A percentile compares a stretch with the other conserved stretches of the same genome.
phyloP scores from a whole-genome alignment of 1,140 invertebrate genomes.

The Ceratosolen solmsi region DNA sequence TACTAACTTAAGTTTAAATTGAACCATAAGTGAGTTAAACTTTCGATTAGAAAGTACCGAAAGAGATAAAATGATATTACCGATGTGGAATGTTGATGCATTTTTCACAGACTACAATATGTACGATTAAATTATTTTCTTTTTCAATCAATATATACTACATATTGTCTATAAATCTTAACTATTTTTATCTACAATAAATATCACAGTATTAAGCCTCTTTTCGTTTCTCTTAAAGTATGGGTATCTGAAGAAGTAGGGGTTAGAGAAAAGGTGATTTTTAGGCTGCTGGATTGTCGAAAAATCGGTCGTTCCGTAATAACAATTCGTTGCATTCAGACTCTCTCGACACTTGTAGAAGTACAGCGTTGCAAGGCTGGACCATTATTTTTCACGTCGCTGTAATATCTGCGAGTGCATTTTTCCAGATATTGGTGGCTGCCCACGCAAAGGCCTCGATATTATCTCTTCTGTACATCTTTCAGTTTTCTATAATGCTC shows the following conservation, averaged over 20 bases:
- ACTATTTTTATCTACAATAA: no score
- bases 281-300: slow-evolving; percentile 8
- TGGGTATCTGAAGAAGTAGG: no score
- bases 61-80: background rate
- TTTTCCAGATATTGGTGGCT: slow-evolving; percentile 61
- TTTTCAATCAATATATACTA: no score
- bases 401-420: slow-evolving; percentile 66
- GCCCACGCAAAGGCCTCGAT: slow-evolving; percentile 52
- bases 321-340: slow-evolving; percentile 65
- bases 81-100: background rate
- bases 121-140: no score
- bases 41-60: background rate
- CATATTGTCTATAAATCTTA: no score
- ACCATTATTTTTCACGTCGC: slow-evolving; percentile 63
- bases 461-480: slow-evolving; percentile 2
- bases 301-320: slow-evolving; percentile 67
- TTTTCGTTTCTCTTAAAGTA: no score
- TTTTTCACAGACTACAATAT: background rate
- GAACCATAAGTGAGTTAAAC: background rate
- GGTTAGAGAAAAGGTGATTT: background rate
- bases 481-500: background rate
- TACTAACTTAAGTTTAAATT: background rate
- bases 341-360: slow-evolving; percentile 9
- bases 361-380: slow-evolving; percentile 47
- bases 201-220: no score